Evolutionary conservation across 2,113 vertebrate species (phyloP).

Genomic region (Serilophus lunatus): DNA sequence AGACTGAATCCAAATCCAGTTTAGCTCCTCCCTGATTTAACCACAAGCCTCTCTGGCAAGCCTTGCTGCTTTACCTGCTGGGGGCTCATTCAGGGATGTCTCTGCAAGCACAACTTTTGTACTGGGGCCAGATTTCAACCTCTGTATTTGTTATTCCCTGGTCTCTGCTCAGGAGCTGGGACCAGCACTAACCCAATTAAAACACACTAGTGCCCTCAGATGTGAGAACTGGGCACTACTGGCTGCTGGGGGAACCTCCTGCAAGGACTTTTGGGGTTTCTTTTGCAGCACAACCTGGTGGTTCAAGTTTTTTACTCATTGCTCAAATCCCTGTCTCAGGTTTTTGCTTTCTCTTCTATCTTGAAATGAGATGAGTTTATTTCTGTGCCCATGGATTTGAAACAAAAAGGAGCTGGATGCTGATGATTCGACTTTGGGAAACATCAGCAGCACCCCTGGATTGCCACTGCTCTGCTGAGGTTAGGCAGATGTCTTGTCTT

Average conservation of each 20-base stretch:
- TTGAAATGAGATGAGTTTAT: neutral
- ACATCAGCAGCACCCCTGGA: neutral
- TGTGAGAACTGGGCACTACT: neutral
- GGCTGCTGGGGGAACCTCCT: neutral
- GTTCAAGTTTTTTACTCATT: neutral
- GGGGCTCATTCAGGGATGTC: neutral
- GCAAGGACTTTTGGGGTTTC: neutral
- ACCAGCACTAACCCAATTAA: neutral
- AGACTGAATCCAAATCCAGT: neutral
- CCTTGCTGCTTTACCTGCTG: neutral
- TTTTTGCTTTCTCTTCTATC: neutral
- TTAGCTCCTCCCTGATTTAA: neutral
- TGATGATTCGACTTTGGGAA: neutral
- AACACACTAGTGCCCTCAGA: constrained; percentile 10
- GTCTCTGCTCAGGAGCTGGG: neutral
- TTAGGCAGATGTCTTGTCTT: neutral
- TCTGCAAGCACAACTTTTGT: neutral
- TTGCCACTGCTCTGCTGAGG: neutral
- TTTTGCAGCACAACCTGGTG: neutral
- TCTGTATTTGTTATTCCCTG: neutral
- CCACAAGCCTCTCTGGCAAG: neutral
- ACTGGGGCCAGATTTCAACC: neutral
- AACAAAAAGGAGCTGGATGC: neutral
- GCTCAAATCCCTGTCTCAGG: neutral
- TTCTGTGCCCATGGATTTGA: neutral